Percentiles rank a stretch among this genome's conserved stretches.
Conservation (phyloP, 2,888 invertebrate species). For the Phyto melanocephala region DNA sequence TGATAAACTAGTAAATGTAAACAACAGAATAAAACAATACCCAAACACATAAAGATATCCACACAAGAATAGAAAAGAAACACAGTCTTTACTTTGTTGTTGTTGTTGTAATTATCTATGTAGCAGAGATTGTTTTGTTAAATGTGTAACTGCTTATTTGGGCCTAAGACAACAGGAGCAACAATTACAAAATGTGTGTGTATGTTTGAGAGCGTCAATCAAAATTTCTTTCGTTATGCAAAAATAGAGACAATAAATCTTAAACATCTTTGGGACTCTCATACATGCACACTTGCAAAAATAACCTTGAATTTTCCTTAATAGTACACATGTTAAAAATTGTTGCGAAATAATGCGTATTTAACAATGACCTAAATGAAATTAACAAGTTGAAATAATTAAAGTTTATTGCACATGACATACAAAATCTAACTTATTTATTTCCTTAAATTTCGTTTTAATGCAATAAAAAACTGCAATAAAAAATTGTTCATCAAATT, state of each 20-base stretch:
- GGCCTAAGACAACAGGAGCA: not conserved
- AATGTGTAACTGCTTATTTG: not conserved
- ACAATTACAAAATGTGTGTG: not conserved
- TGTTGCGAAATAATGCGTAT: too few relatives aligned
- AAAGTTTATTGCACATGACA: too few relatives aligned
- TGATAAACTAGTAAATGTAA: slow-evolving; percentile 1
- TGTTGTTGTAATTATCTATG: too few relatives aligned
- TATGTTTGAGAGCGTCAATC: slow-evolving; percentile 39
- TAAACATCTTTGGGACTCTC: slow-evolving; percentile 3
- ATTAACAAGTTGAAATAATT: too few relatives aligned
- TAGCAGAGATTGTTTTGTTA: not conserved
- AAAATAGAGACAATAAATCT: slow-evolving; percentile 39
- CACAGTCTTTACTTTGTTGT: too few relatives aligned
- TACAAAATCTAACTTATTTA: too few relatives aligned
- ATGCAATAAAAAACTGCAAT: too few relatives aligned
- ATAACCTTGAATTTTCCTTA: slow-evolving; percentile 39
- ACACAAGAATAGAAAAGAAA: not conserved
- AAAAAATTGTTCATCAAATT: too few relatives aligned
- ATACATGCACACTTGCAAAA: not conserved
- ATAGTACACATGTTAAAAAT: not conserved
- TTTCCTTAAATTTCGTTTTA: too few relatives aligned
- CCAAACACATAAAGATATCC: too few relatives aligned
- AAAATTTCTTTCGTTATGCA: slow-evolving; percentile 22
- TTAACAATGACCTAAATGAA: too few relatives aligned
- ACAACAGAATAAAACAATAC: not conserved